Percentiles rank a stretch among this genome's conserved stretches.
phyloP scores from a whole-genome alignment of 92 coral and sea anemone species.

The Paragorgia papillata region DNA sequence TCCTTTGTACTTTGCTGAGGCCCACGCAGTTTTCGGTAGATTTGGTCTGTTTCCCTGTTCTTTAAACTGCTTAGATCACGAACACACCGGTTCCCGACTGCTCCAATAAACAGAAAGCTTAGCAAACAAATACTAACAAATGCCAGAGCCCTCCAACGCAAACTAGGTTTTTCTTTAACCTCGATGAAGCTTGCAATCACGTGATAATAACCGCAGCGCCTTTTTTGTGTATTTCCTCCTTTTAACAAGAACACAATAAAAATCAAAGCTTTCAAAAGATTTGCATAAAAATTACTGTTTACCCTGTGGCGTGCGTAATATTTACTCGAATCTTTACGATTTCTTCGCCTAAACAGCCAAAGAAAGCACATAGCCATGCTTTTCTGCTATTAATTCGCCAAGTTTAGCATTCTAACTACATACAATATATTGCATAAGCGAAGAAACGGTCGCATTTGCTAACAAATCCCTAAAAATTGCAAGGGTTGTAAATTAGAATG shows the following conservation, averaged over 20 bases:
- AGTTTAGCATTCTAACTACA: no score
- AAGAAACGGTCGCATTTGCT: no score
- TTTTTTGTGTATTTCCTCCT: constrained; percentile 1
- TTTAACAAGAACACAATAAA: neutral
- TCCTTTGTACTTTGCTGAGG: neutral
- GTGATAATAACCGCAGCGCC: constrained; percentile 3
- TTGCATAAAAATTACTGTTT: constrained; percentile 1
- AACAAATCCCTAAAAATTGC: no score
- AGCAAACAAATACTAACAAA: constrained; percentile 7
- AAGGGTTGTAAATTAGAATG: neutral
- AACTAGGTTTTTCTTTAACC: constrained; percentile 26
- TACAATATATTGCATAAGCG: no score
- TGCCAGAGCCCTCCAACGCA: constrained; percentile 28
- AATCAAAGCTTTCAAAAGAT: neutral
- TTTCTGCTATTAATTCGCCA: no score
- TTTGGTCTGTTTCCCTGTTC: constrained; percentile 10
- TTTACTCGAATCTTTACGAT: no score
- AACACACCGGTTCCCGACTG: neutral
- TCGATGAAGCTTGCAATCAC: constrained; percentile 39
- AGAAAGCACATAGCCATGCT: no score
- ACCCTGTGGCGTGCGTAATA: neutral
- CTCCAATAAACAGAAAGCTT: neutral
- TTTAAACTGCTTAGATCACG: neutral
- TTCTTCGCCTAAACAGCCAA: no score
- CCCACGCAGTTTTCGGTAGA: neutral